A percentile compares a stretch with the other conserved stretches of the same genome.
These are phyloP conservation scores for Helicoverpa armigera DNA, from an alignment of 1,140 invertebrate genomes.

Conservation along the genomic window DNA sequence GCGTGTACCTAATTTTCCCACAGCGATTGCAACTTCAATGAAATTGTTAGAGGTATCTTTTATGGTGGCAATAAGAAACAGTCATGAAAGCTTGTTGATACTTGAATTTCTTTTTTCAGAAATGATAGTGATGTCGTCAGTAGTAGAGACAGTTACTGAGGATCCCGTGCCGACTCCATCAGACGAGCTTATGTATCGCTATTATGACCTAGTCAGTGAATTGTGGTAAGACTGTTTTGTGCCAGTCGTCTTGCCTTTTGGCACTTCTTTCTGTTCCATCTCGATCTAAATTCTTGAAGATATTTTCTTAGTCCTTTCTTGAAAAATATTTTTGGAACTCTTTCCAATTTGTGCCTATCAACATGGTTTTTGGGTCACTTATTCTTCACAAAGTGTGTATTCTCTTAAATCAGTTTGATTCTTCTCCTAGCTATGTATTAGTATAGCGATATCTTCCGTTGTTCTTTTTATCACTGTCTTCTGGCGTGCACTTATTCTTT, in stretches of 20 bases:
- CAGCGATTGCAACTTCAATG: too few relatives aligned
- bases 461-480: conserved; percentile 8
- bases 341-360: neutral
- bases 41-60: too few relatives aligned
- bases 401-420: neutral
- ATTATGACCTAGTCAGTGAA: conserved; percentile 72
- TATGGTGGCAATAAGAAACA: too few relatives aligned
- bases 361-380: neutral
- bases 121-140: conserved; percentile 73
- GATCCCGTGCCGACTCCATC: conserved; percentile 69
- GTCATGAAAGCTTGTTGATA: neutral
- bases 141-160: conserved; percentile 63
- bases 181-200: conserved; percentile 65
- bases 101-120: conserved; percentile 68
- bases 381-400: too few relatives aligned
- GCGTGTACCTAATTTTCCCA: too few relatives aligned
- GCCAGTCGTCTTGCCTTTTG: conserved; percentile 25
- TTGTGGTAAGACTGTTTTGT: conserved; percentile 71
- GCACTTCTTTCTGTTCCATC: conserved; percentile 35
- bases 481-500: conserved; percentile 21
- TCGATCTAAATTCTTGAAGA: neutral
- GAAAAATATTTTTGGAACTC: neutral
- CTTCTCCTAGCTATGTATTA: neutral
- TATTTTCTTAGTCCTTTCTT: neutral
- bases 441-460: conserved; percentile 37